Evolutionary conservation across 2,888 invertebrate species (phyloP).

Genomic region (Cheilosia vulpina): DNA sequence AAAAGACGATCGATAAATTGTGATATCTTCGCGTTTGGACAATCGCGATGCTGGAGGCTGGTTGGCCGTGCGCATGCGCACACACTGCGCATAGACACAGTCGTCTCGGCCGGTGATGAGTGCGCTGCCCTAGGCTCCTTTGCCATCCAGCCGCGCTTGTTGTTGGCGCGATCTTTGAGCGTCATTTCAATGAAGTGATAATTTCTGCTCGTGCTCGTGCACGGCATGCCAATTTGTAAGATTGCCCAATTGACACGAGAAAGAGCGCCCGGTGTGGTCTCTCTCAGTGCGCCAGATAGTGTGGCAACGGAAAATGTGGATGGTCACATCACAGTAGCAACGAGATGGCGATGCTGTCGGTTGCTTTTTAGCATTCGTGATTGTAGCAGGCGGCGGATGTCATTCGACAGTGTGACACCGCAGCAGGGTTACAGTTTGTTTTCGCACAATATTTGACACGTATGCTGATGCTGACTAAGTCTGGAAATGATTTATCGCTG

Average conservation of each 20-base stretch:
- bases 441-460: background rate
- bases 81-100: background rate
- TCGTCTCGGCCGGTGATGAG: background rate
- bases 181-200: constrained; percentile 82
- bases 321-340: background rate
- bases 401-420: constrained; percentile 16
- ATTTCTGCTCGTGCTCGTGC: constrained; percentile 78
- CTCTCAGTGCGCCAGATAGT: constrained; percentile 77
- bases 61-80: constrained; percentile 54
- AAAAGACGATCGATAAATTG: constrained; percentile 68
- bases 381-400: constrained; percentile 21
- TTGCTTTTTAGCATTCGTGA: constrained; percentile 31
- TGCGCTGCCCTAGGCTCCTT: constrained; percentile 33
- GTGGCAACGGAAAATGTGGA: constrained; percentile 14
- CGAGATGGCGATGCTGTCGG: constrained; percentile 7
- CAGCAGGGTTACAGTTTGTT: background rate
- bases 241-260: constrained; percentile 80
- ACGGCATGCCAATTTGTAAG: constrained; percentile 79
- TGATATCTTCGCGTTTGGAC: constrained; percentile 59
- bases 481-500: background rate
- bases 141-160: constrained; percentile 14
- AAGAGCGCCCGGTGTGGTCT: constrained; percentile 62
- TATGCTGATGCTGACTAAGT: background rate
- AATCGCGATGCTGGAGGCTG: constrained; percentile 45
- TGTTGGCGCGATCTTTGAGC: constrained; percentile 76